Percentiles rank a stretch among this genome's conserved stretches.
Conservation (phyloP, 2,797 vertebrate species). For the Bufotes viridis region DNA sequence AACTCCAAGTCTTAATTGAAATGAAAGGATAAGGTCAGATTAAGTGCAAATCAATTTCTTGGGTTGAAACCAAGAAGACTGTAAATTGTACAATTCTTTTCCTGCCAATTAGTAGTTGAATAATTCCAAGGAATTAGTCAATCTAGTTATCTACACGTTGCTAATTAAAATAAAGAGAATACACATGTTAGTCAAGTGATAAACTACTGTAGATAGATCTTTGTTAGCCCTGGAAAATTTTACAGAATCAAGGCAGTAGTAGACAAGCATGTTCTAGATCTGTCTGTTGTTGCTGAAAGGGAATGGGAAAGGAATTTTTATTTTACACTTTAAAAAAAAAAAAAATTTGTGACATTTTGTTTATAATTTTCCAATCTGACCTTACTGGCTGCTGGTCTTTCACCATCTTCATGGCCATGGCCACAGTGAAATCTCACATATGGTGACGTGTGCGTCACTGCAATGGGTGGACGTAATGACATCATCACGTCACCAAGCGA, state of each 20-base stretch:
- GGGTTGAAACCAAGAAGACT: constrained; percentile 27
- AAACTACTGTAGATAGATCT: neutral
- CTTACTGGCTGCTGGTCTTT: too few relatives aligned
- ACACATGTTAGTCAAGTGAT: constrained; percentile 31
- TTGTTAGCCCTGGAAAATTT: constrained; percentile 8
- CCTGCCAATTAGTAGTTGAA: constrained; percentile 38
- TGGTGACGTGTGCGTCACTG: too few relatives aligned
- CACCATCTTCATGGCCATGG: too few relatives aligned
- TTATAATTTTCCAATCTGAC: too few relatives aligned
- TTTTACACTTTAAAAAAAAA: too few relatives aligned
- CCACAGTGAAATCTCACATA: too few relatives aligned
- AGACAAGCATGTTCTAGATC: neutral
- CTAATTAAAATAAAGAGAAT: constrained; percentile 50
- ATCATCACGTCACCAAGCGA: too few relatives aligned
- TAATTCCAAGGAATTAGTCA: constrained; percentile 39
- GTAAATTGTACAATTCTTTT: constrained; percentile 45
- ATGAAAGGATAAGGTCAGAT: constrained; percentile 17
- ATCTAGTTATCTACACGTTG: constrained; percentile 51
- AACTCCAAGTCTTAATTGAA: neutral
- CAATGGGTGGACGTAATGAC: too few relatives aligned
- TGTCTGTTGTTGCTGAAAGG: neutral
- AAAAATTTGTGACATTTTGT: too few relatives aligned
- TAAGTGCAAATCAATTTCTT: constrained; percentile 32
- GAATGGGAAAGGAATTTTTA: neutral
- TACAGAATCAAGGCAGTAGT: neutral